Base-by-base conservation (phyloP, 1,140 invertebrate species). In the Ips typographus region DNA sequence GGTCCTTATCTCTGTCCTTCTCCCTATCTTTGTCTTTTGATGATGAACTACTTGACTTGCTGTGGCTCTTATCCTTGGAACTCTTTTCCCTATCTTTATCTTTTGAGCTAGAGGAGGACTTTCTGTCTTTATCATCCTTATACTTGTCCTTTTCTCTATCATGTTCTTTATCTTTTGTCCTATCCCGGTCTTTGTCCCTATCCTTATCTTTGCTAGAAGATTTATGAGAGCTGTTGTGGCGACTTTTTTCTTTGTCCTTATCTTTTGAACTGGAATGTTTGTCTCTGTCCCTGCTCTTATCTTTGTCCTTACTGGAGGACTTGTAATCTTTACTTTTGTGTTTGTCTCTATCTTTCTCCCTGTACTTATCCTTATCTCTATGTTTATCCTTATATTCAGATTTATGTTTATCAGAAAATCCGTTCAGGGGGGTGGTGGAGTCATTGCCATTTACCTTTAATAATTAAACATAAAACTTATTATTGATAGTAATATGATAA, bases 381-480 rank as follows among this genome's bases (percentile, higher is more conserved):
- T 89, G 86, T 77, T 87, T 89, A 71, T 89, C 87, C 73, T 86
- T 90, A 76, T 88, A 87, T 38, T 89, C 88, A 4, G 88, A 89
- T 80, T 89, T 90, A 78, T 90, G 87, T 73, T 88, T 88, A 8
- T 86, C 85, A 49, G 83, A 86, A 74, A 85, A 89, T 62, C 89
- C 88, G 65, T 87, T 87, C 76, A 90, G 82, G 22, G 22, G 22
- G 22, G 22, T 22, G 22, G 22, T 22, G 22, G 22, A 22, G 22
- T 22, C 22, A 22, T 22, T 22, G 22, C 22, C 22, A 22, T 22
- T 22, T 22, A 22, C 22, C 22, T 22, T 22, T 22, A 22, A 22
- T 6, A 47, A 47, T 47, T 4, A 40, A 42, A 40, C 37, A 38
- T 3, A 49, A 44, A 62, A 43, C 4, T 47, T 40, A 22, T 22